phyloP scores from a whole-genome alignment of 1,140 invertebrate species.

The Drosophila repletoides region DNA sequence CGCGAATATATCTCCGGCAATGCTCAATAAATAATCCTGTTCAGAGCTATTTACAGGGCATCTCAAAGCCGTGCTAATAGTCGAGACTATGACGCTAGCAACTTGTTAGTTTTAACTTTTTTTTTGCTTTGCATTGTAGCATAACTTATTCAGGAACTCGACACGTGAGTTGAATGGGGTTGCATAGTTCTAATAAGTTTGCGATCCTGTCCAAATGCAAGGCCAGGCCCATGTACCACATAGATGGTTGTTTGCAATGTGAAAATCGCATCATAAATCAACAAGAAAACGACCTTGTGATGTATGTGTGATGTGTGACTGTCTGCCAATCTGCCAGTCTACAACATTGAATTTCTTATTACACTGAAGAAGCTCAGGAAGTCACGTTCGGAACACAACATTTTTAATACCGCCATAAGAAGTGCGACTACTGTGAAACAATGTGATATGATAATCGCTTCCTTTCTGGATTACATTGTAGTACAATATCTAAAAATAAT shows the following conservation, averaged over 20 bases:
- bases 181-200: background rate
- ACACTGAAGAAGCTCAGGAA: background rate
- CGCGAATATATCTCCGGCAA: too few relatives aligned
- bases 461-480: background rate
- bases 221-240: background rate
- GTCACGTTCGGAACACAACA: too few relatives aligned
- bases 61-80: too few relatives aligned
- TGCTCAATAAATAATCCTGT: too few relatives aligned
- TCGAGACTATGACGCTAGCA: too few relatives aligned
- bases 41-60: too few relatives aligned
- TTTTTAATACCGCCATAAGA: too few relatives aligned
- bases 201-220: background rate
- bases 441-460: constrained; percentile 10
- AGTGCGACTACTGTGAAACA: too few relatives aligned
- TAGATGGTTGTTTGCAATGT: constrained; percentile 10
- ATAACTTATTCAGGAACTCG: constrained; percentile 15
- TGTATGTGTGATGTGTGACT: background rate
- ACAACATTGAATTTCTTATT: background rate
- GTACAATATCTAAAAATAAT: too few relatives aligned
- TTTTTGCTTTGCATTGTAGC: constrained; percentile 6
- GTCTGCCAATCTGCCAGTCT: background rate
- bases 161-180: constrained; percentile 5
- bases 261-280: constrained; percentile 45
- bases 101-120: background rate
- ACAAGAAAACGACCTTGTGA: background rate